Base-by-base conservation (phyloP, 1,140 invertebrate species). In the Steinernema feltiae region DNA sequence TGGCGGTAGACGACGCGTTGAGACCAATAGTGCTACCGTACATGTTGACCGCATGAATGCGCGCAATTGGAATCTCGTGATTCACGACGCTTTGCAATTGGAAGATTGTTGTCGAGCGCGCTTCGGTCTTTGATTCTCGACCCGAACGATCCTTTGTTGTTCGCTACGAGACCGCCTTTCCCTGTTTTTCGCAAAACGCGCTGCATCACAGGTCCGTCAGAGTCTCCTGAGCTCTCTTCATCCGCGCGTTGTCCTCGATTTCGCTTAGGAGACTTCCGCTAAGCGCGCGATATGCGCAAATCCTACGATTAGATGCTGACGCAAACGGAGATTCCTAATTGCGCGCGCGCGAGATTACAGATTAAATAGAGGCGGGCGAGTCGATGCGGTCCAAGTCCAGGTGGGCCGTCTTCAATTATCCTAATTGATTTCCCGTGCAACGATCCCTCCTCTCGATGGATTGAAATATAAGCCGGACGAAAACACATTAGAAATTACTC, bases 401-500 rank as follows among this genome's bases (percentile, higher is more conserved):
- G 7, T 18, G 18, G 35, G 35, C 18, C 7, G 35, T 7, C 18
- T 7, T 41, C 35, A 41, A 41, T 41, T 41, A 7, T 7, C 53
- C 53, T 63, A 63, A 63, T 63, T 63, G 53, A 63, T 27, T 63
- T 21, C 15, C 7, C 53, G 35, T 18, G 35, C 7, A 12, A 63
- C 7, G 7, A 17, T 63, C 53, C 53, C 53, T 63, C 53, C 53
- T 63, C 53, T 27, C 53, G 53, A 12, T 27, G 7, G 35, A 7
- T 41, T 3, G 53, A 63, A 63, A 63, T 63, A 63, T 63, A 63
- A 63, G 24, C 7, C 53, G 24, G 24, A 27, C 53, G 53, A 63
- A 63, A 63, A 63, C 53, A 63, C 53, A n/a, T 63, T 63, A 63
- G 24, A 3, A 41, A 15, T 27, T 63, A 63, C 53, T 63, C 53